phyloP scores from a whole-genome alignment of 1,140 invertebrate species.

The Oryctes rhinoceros region DNA sequence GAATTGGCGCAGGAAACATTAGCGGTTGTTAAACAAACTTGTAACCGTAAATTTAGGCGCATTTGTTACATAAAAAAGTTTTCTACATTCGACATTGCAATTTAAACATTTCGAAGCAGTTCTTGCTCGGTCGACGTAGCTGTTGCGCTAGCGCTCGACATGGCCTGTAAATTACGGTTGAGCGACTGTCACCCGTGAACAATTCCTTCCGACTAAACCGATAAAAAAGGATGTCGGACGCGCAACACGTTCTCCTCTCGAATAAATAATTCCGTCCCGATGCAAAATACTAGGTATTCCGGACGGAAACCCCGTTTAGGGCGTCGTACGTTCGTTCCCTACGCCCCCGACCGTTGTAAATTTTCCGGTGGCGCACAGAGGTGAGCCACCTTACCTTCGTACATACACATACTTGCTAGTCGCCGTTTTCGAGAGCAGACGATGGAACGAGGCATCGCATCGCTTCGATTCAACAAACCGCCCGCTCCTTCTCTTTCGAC shows the following conservation, averaged over 20 bases:
- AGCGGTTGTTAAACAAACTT: background rate
- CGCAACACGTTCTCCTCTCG: conserved; percentile 30
- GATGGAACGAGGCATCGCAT: background rate
- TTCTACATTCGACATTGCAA: background rate
- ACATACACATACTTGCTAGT: background rate
- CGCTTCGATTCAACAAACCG: conserved; percentile 18
- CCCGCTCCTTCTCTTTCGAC: background rate
- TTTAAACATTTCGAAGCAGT: background rate
- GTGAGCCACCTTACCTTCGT: no score
- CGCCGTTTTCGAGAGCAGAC: background rate
- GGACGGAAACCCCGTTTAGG: conserved; percentile 28
- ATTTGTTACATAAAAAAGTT: background rate
- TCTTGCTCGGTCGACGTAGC: background rate
- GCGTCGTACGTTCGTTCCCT: conserved; percentile 8
- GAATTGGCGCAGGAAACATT: no score
- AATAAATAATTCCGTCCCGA: conserved; percentile 30
- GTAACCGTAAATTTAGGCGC: background rate
- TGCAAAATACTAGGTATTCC: conserved; percentile 36
- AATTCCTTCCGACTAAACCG: conserved; percentile 27
- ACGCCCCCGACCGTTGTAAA: conserved; percentile 20
- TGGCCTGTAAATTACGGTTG: conserved; percentile 5
- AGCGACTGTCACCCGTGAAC: conserved; percentile 31
- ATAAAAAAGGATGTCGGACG: conserved; percentile 28
- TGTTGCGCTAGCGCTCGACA: background rate
- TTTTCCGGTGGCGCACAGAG: background rate